Percentiles rank a stretch among this genome's conserved stretches.
These are phyloP conservation scores for Pegea sp. DNA, from an alignment of 23 tunicate genomes.

Conservation along the genomic window DNA sequence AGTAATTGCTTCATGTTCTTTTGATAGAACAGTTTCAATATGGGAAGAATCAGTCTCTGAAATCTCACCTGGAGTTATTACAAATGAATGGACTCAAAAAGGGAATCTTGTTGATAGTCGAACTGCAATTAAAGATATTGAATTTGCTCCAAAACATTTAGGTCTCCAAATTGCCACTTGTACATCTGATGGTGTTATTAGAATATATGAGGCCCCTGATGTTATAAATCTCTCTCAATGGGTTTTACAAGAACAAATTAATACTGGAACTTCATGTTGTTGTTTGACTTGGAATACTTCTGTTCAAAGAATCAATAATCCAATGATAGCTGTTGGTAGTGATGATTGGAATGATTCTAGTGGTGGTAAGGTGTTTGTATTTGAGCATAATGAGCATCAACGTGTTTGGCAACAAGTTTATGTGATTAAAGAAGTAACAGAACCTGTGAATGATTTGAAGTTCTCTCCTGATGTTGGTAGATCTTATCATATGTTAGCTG, in stretches of 20 bases:
- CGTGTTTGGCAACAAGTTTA: slow-evolving; percentile 41
- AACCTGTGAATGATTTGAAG: slow-evolving; percentile 48
- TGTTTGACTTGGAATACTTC: slow-evolving; percentile 87
- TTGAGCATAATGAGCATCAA: slow-evolving; percentile 31
- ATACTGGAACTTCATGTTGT: slow-evolving; percentile 42
- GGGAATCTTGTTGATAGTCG: slow-evolving; percentile 77
- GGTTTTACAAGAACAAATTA: slow-evolving; percentile 44
- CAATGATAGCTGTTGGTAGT: slow-evolving; percentile 88
- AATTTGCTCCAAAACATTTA: slow-evolving; percentile 83
- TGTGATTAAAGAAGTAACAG: slow-evolving; percentile 38
- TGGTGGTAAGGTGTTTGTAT: slow-evolving; percentile 74
- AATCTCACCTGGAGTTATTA: neutral
- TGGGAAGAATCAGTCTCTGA: slow-evolving; percentile 67
- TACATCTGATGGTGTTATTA: slow-evolving; percentile 38
- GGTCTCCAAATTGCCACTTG: slow-evolving; percentile 74
- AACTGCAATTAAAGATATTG: slow-evolving; percentile 67
- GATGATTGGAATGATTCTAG: slow-evolving; percentile 35
- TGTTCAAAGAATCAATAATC: slow-evolving; percentile 20
- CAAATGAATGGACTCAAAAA: slow-evolving; percentile 31
- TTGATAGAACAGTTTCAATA: slow-evolving; percentile 60
- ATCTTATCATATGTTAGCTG: slow-evolving; percentile 41
- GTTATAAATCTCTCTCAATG: slow-evolving; percentile 66
- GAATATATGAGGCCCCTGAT: slow-evolving; percentile 89
- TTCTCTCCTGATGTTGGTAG: slow-evolving; percentile 70
- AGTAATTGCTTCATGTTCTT: slow-evolving; percentile 75